Base-by-base conservation (phyloP, 2,888 invertebrate species). In the Crematogaster levior region DNA sequence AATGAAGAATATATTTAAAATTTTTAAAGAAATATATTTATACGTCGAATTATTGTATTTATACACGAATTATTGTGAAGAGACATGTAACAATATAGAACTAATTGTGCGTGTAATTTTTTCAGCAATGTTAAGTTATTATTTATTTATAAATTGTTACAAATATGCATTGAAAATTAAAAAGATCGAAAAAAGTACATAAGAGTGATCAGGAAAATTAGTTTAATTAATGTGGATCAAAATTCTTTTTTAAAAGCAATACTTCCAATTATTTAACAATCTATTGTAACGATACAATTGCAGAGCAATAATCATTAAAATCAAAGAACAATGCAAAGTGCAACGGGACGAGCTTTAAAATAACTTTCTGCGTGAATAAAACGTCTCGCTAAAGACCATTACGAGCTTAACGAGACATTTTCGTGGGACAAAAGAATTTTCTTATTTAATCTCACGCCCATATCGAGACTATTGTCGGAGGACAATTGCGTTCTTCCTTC, bases 351-450 rank as follows among this genome's bases (percentile, higher is more conserved):
- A 56, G 30, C 63, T n/a, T n/a, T 81, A 46, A 77, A 82, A 37
- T 56, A 73, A 63, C 21, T n/a, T 58, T 48, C 51, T 58, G 56
- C 37, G 34, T 65, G 7, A 61, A 58, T 15, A 60, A 46, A 37
- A 58, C 37, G 51, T n/a, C 61, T 53, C 37, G 37, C 72, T 82
- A 65, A 80, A 68, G 68, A 84, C 85, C 90, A 89, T 91, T 90
- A 87, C 88, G 89, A 90, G 89, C 89, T 90, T 89, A 92, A 91
- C 87, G 86, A 86, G 89, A 91, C 83, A 84, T 85, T 86, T 84
- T 86, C 56, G 70, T 74, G 51, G 85, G 73, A 86, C 79, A 86
- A 87, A 84, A 79, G 85, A 79, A 85, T 85, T 85, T 84, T 82
- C n/a, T 86, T 86, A 84, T 84, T 85, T 85, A 82, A 58, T 48